Evolutionary conservation across 2,113 vertebrate species (phyloP), one percentile per base, ranked within the genome.

Genomic region (Amblyornis subalaris): DNA sequence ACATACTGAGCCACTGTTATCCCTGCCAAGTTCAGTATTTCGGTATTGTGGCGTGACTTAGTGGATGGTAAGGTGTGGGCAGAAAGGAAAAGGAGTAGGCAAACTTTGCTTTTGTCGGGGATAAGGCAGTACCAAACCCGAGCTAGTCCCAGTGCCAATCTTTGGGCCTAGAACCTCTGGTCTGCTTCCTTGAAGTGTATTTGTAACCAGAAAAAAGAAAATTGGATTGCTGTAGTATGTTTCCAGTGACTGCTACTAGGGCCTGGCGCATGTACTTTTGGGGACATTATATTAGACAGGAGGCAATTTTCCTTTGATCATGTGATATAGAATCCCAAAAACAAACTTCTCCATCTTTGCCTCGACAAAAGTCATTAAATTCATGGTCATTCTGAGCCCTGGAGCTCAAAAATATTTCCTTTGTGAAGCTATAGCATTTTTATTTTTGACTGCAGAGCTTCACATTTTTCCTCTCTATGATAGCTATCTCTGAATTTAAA

Each of bases 401-500:
- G n/a, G 8, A 90, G 53, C 38, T 80, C 47, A 74, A 72, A 76
- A 79, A 88, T 40, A 26, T 53, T 93, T 93, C 7, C 15, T 76
- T 51, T 74, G 24, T 60, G 50, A 62, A 88, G 65, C 4, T 70
- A 5, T 7, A 53, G 2, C 20, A 48, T 29, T 0, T 9, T 58
- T 36, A 71, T 51, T 53, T 44, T 54, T 58, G 9, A 38, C 33
- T 58, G 40, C 25, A 77, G 9, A 66, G 9, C 12, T 80, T 88
- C 51, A 55, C 4, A 36, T 80, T 92, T 88, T 93, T 76, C 3
- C 0, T 58, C 42, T 42, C 15, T 40, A 3, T 57, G 44, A 75
- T 64, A 89, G 38, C 44, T 83, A 74, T 74, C 44, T 61, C 31
- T 83, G 72, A 92, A 88, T 93, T 80, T 95, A 86, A 92, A 88